These are phyloP conservation scores for Flexamia atlantica DNA, from an alignment of 2,888 invertebrate species.

Conservation along the genomic window DNA sequence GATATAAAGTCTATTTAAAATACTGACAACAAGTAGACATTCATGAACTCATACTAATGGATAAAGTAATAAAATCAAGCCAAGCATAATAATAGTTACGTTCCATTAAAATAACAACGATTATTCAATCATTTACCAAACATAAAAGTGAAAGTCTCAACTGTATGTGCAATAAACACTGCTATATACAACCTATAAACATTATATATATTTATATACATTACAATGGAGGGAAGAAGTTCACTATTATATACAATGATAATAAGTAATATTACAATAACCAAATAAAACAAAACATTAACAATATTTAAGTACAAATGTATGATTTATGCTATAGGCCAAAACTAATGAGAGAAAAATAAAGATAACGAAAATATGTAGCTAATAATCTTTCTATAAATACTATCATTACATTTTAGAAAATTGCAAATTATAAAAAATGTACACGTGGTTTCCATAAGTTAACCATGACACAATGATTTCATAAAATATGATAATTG, in stretches of 20 bases:
- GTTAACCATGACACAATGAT: background rate
- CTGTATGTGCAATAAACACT: conserved; percentile 34
- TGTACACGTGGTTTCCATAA: background rate
- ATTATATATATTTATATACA: conserved; percentile 23
- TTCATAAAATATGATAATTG: background rate
- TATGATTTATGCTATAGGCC: background rate
- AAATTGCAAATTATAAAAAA: background rate
- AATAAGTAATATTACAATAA: conserved; percentile 15
- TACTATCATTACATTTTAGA: background rate
- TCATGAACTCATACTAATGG: conserved; percentile 4
- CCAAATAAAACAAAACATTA: background rate
- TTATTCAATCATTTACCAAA: conserved; percentile 1
- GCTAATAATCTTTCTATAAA: background rate
- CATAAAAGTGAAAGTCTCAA: conserved; percentile 31
- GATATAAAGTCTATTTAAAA: conserved; percentile 14
- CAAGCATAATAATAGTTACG: conserved; percentile 18
- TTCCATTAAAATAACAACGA: conserved; percentile 27
- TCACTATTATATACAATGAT: conserved; percentile 11
- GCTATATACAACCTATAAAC: conserved; percentile 43
- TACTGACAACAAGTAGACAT: conserved; percentile 38
- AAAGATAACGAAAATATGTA: background rate
- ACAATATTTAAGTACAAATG: conserved; percentile 25
- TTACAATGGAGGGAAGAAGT: conserved; percentile 45
- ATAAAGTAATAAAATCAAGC: conserved; percentile 30
- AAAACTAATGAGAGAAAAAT: conserved; percentile 6